Evolutionary conservation across 2,797 vertebrate species (phyloP), one percentile per base, ranked within the genome.

Genomic region (Lagocephalus sceleratus): DNA sequence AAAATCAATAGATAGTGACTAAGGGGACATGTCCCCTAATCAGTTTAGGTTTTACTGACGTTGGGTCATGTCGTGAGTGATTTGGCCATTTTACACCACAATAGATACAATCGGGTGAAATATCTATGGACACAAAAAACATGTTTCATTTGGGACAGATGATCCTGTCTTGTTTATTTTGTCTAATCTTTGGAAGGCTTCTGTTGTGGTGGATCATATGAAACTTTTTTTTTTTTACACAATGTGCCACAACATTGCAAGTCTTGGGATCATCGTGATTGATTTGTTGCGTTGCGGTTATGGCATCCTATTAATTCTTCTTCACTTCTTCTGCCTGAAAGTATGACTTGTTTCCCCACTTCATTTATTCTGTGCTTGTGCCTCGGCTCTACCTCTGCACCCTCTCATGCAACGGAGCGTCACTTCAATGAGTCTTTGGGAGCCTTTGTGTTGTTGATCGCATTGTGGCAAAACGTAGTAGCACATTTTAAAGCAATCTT

Each of bases 31-130:
- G 48, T 76, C 84, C 86, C 76, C 40, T 22, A 55, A 86, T 87
- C 81, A 80, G 65, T 53, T 72, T 52, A 73, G 68, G 68, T 86
- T 82, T 82, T 79, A 78, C 72, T 81, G 78, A 76, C 78, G 84
- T 61, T 69, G 78, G 82, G 70, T 85, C 77, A 82, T 70, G 68
- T 76, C 63, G 66, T 58, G 58, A 58, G 44, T 23, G 60, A 54
- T 43, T 60, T 19, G 60, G 47, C 50, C 32, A 52, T 73, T 42
- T 19, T 32, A 2, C 3, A 32, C 29, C 29, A 25, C 23, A 32
- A 32, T 11, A 29, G 23, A 25, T 25, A 25, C 4, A 7, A 25
- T 29, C 2, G 29, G 14, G 32, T 14, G 11, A 35, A 3, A 35
- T 14, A 35, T 35, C 12, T 35, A 3, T 60, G 44, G 69, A 66